phyloP scores from a whole-genome alignment of 2,113 vertebrate genomes.

The Serilophus lunatus region DNA sequence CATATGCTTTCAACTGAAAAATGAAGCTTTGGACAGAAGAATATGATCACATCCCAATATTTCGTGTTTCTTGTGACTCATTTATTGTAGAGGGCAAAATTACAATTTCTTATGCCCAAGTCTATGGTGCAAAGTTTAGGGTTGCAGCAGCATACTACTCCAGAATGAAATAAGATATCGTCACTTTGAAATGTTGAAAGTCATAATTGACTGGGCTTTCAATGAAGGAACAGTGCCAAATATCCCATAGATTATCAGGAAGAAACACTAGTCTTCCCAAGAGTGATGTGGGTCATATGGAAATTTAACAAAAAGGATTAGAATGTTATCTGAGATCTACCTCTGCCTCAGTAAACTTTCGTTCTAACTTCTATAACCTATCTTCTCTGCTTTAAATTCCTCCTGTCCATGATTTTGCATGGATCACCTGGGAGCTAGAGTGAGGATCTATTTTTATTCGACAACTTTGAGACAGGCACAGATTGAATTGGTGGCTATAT shows the following conservation, averaged over 20 bases:
- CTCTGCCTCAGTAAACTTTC: not conserved
- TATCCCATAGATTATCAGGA: not conserved
- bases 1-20: not conserved
- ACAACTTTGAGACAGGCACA: not conserved
- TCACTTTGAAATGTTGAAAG: not conserved
- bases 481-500: not conserved
- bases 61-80: not conserved
- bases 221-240: not conserved
- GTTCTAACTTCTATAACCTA: not conserved
- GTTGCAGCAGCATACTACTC: not conserved
- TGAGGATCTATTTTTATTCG: not conserved
- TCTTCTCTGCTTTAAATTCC: not conserved
- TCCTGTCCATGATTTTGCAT: not conserved
- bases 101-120: not conserved
- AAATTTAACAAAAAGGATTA: not conserved
- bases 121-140: not conserved
- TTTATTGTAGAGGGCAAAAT: not conserved
- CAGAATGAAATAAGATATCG: not conserved
- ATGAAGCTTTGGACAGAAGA: not conserved
- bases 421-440: not conserved
- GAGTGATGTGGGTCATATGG: not conserved
- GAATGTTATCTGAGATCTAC: not conserved
- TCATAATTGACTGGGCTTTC: not conserved
- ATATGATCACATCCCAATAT: not conserved
- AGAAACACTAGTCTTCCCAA: not conserved